Conservation (phyloP, 2,888 invertebrate genomes). For the Drosophila falleni region DNA sequence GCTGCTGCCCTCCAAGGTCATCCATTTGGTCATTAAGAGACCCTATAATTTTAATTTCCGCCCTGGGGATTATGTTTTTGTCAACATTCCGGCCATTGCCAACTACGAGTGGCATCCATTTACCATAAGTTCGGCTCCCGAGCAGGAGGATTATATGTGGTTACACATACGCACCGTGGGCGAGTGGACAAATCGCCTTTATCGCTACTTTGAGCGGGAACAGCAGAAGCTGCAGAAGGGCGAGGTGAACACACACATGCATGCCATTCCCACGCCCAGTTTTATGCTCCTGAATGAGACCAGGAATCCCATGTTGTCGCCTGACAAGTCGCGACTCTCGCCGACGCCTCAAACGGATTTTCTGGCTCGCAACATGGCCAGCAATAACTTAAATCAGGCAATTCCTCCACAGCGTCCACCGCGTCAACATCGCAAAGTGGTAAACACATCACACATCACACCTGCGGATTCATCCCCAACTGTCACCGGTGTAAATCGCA, state of each 20-base stretch:
- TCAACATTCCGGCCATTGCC: conserved; percentile 96
- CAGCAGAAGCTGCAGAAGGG: conserved; percentile 91
- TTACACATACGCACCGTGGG: conserved; percentile 97
- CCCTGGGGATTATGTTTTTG: conserved; percentile 97
- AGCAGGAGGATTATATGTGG: conserved; percentile 96
- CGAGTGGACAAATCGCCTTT: conserved; percentile 96
- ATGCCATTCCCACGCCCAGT: conserved; percentile 77
- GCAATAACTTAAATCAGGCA: conserved; percentile 43
- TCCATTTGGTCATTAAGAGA: conserved; percentile 94
- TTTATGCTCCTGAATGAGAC: conserved; percentile 71
- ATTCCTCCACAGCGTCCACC: conserved; percentile 78
- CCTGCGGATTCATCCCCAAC: conserved; percentile 24
- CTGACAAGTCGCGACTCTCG: conserved; percentile 12
- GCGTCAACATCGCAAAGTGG: conserved; percentile 76
- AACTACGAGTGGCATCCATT: conserved; percentile 99
- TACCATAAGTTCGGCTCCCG: conserved; percentile 97
- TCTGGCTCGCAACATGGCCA: conserved; percentile 79
- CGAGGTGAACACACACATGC: conserved; percentile 85
- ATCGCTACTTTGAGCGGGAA: conserved; percentile 93
- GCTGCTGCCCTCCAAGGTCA: conserved; percentile 94
- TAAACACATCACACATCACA: conserved; percentile 10
- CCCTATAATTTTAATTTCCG: conserved; percentile 94
- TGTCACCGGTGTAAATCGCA: conserved; percentile 71
- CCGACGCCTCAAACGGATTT: conserved; percentile 82
- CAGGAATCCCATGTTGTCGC: conserved; percentile 43